Percentiles rank a stretch among this genome's conserved stretches.
Evolutionary conservation across 35 echinoderm and acorn worm genomes (phyloP).

Genomic region (Chiridota heheva): DNA sequence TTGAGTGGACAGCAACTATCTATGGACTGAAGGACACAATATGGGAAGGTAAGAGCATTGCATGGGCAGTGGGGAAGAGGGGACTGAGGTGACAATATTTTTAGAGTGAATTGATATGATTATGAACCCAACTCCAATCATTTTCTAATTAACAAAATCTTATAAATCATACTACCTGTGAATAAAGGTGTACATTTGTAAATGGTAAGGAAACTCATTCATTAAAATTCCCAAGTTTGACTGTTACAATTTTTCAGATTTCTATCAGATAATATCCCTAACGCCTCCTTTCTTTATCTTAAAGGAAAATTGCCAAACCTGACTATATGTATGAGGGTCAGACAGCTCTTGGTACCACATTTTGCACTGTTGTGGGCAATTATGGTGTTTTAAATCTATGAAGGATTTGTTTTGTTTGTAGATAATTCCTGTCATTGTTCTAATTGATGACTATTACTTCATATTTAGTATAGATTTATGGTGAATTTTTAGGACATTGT

Average conservation of each 20-base stretch:
- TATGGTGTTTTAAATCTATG: too few relatives aligned
- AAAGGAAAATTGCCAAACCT: too few relatives aligned
- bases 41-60: slow-evolving; percentile 69
- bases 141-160: neutral
- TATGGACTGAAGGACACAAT: slow-evolving; percentile 75
- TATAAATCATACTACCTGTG: neutral
- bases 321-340: too few relatives aligned
- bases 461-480: too few relatives aligned
- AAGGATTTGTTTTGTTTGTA: too few relatives aligned
- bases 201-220: neutral
- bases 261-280: neutral
- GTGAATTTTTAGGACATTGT: too few relatives aligned
- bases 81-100: neutral
- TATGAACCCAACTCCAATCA: neutral
- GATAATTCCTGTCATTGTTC: too few relatives aligned
- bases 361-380: too few relatives aligned
- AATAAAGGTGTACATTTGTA: slow-evolving; percentile 11
- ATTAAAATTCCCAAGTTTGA: neutral
- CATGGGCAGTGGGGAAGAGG: neutral
- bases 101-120: neutral
- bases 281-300: slow-evolving; percentile 13
- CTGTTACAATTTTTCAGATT: neutral
- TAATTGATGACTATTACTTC: too few relatives aligned
- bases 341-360: too few relatives aligned
- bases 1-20: slow-evolving; percentile 77